A percentile compares a stretch with the other conserved stretches of the same genome.
phyloP scores from a whole-genome alignment of 2,888 invertebrate genomes.

The Iphiclides podalirius region DNA sequence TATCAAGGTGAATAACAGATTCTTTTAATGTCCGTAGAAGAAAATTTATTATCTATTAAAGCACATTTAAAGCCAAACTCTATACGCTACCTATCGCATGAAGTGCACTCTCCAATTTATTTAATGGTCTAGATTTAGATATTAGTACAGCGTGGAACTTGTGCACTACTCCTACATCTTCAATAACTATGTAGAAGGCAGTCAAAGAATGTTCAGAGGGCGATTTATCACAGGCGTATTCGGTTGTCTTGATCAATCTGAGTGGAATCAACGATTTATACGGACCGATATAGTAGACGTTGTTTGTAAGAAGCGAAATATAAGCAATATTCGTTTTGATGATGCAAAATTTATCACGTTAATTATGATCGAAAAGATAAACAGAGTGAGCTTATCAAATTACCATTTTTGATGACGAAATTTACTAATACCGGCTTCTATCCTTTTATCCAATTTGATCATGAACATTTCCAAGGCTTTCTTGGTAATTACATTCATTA shows the following conservation, averaged over 20 bases:
- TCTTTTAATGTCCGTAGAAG: constrained; percentile 13
- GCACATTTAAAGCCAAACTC: constrained; percentile 18
- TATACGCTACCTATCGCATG: constrained; percentile 9
- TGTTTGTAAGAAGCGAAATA: constrained; percentile 1
- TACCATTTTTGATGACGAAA: too few relatives aligned
- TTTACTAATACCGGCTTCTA: too few relatives aligned
- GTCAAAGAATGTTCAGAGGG: constrained; percentile 24
- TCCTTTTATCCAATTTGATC: too few relatives aligned
- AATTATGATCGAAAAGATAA: too few relatives aligned
- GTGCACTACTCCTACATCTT: constrained; percentile 10
- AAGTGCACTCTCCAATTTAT: constrained; percentile 21
- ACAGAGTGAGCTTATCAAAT: too few relatives aligned
- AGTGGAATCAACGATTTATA: constrained; percentile 24
- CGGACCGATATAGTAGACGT: constrained; percentile 36
- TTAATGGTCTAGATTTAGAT: constrained; percentile 22
- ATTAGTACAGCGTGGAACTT: constrained; percentile 12
- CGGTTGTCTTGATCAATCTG: constrained; percentile 50
- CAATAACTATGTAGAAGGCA: constrained; percentile 22
- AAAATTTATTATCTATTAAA: constrained; percentile 21
- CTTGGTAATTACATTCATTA: too few relatives aligned
- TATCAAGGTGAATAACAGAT: constrained; percentile 10
- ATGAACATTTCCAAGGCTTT: too few relatives aligned
- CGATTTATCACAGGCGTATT: constrained; percentile 33
- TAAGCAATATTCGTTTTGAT: background rate
- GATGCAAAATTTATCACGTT: constrained; percentile 3